phyloP scores from a whole-genome alignment of 2,888 invertebrate species.

The Geotrupes spiniger region DNA sequence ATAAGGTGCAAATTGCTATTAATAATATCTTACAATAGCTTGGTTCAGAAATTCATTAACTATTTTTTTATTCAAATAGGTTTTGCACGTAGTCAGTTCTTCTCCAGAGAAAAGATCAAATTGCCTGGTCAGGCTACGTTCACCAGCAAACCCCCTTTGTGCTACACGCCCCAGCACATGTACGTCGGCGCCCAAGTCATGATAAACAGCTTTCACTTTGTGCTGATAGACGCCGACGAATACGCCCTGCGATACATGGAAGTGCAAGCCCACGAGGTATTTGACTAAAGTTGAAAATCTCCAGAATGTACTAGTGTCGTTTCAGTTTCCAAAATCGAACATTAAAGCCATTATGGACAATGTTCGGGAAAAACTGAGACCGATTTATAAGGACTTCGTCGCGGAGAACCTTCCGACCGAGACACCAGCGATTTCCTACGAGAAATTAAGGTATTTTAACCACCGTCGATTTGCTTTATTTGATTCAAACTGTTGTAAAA shows the following conservation, averaged over 20 bases:
- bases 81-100: constrained; percentile 60
- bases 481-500: not conserved
- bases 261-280: constrained; percentile 67
- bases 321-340: constrained; percentile 73
- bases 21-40: too few relatives aligned
- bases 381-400: constrained; percentile 74
- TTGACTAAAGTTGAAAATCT: constrained; percentile 18
- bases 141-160: constrained; percentile 67
- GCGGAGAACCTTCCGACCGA: constrained; percentile 61
- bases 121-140: constrained; percentile 72
- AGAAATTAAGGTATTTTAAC: constrained; percentile 49
- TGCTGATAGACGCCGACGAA: constrained; percentile 78
- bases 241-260: constrained; percentile 89
- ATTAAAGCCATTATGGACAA: constrained; percentile 70
- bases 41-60: too few relatives aligned
- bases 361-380: constrained; percentile 64
- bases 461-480: not conserved
- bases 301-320: constrained; percentile 19
- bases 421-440: constrained; percentile 45
- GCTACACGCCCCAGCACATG: constrained; percentile 77
- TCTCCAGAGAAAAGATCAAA: constrained; percentile 65
- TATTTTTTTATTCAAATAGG: too few relatives aligned
- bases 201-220: constrained; percentile 75
- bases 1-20: too few relatives aligned
- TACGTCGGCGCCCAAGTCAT: constrained; percentile 78